These are phyloP conservation scores for Pyrrhosoma nymphula DNA, from an alignment of 2,888 invertebrate species.

Conservation along the genomic window DNA sequence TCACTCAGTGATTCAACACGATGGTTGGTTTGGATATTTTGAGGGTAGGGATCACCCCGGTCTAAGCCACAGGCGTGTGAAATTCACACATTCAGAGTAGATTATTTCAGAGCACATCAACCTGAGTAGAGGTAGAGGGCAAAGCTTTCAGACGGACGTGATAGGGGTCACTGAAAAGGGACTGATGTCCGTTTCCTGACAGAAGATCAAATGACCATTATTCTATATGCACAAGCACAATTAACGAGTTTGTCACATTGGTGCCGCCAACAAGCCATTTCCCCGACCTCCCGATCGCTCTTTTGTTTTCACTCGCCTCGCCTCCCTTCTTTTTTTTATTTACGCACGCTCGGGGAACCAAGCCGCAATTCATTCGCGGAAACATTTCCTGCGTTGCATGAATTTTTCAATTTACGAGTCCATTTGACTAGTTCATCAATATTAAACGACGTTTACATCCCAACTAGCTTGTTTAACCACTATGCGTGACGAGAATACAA, in stretches of 20 bases:
- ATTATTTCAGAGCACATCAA: no score
- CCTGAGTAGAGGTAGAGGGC: no score
- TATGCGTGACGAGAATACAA: constrained; percentile 11
- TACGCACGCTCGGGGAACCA: neutral
- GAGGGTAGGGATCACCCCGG: no score
- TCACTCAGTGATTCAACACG: no score
- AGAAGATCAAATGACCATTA: neutral
- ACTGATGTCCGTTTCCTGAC: neutral
- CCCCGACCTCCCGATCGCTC: neutral
- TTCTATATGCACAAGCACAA: neutral
- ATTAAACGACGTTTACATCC: neutral
- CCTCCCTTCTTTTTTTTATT: neutral
- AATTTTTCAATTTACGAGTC: neutral
- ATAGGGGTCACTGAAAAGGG: neutral
- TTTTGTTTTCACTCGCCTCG: neutral
- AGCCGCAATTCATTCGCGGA: neutral
- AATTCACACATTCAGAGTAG: no score
- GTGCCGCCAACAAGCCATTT: neutral
- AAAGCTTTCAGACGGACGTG: neutral
- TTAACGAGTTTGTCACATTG: neutral
- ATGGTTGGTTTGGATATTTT: no score
- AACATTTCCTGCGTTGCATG: neutral
- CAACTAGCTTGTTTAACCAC: neutral
- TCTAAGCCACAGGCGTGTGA: no score
- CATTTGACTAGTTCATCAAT: neutral